Base-by-base conservation (phyloP, 2,888 invertebrate genomes). In the Tanytarsus gracilentus region DNA sequence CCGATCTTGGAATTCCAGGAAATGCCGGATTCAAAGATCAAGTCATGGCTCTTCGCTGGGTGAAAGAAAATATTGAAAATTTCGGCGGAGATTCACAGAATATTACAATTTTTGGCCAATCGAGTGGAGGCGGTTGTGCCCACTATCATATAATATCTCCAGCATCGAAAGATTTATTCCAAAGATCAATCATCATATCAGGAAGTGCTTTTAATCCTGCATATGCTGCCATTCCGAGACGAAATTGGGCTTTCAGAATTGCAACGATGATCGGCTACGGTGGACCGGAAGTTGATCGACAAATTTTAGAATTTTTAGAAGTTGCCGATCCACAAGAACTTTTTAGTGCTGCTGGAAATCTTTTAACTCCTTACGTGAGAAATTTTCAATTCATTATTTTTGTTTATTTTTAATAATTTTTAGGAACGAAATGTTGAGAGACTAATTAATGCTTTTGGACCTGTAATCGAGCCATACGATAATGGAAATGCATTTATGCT, bases 11-110 rank as follows among this genome's bases (percentile, higher is more conserved):
- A 8, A 48, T 58, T 48, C 58, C 58, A 1, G 58, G 58, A 48
- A 58, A 58, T 29, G 58, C 58, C 11, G 58, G 58, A 4, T 23
- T 58, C 7, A 58, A 58, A 21, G 58, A 58, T 48, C 58, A 58
- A 30, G 58, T 58, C 1, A 1, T 58, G 1, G 58, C 48, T 2
- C 18, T 58, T 2, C 44, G 48, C 29, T 58, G 58, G 58, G 18
- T 58, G 7, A 44, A 58, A 23, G 21, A 29, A 3, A 58, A 58
- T 40, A 58, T 58, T 30, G 30, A 29, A 16, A 29, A 27, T 14
- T 58, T 58, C 25, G 58, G 58, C 1, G 58, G 58, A 4, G 58
- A 58, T 21, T 26, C 55, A 1, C n/a, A 18, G 2, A 53, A 53
- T 9, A 51, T 51, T 6, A 51, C 51, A 51, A 51, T 51, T 18